These are phyloP conservation scores for Mormyrus proboscirostris DNA, from an alignment of 2,797 vertebrate species.

Conservation along the genomic window DNA sequence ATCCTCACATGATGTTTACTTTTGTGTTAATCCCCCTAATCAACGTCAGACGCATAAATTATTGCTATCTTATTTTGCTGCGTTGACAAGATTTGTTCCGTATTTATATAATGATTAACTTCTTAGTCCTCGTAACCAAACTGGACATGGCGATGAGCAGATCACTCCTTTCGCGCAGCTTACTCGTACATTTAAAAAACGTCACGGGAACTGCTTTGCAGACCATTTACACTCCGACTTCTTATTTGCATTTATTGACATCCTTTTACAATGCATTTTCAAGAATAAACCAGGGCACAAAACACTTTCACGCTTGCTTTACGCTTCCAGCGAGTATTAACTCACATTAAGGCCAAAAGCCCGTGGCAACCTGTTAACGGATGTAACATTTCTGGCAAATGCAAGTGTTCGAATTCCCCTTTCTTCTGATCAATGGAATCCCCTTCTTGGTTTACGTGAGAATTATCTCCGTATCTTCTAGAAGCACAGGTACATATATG, in stretches of 20 bases:
- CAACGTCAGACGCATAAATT: neutral
- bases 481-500: neutral
- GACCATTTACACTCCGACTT: neutral
- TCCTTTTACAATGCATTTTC: neutral
- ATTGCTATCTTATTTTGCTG: neutral
- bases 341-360: neutral
- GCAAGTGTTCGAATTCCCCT: neutral
- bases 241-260: neutral
- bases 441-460: neutral
- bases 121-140: constrained; percentile 8
- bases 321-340: neutral
- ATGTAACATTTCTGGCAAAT: neutral
- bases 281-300: neutral
- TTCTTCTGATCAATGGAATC: neutral
- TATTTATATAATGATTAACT: neutral
- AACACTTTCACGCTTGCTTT: neutral
- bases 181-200: neutral
- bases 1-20: neutral
- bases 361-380: neutral
- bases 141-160: constrained; percentile 71
- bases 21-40: neutral
- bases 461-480: neutral
- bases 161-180: neutral
- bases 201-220: neutral
- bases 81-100: neutral